These are phyloP conservation scores for Vanessa tameamea DNA, from an alignment of 1,140 invertebrate species.

Conservation along the genomic window DNA sequence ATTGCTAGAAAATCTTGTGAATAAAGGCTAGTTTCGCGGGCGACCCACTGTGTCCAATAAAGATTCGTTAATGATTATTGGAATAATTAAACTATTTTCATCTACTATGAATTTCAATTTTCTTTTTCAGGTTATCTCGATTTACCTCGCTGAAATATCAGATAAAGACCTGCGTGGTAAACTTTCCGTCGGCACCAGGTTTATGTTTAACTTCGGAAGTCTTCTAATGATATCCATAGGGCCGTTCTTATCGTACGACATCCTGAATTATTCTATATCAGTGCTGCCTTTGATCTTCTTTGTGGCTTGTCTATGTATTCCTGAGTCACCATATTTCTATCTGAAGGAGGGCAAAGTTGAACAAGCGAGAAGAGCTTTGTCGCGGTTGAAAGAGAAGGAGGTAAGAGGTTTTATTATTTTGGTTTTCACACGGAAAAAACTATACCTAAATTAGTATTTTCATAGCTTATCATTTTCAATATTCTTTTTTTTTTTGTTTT, in stretches of 20 bases:
- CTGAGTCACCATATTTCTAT: constrained; percentile 89
- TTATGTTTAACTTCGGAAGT: constrained; percentile 84
- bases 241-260: constrained; percentile 73
- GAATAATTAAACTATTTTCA: too few species aligned
- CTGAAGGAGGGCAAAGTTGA: constrained; percentile 80
- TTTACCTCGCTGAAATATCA: constrained; percentile 86
- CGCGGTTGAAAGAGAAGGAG: constrained; percentile 59
- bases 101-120: neutral
- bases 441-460: too few species aligned
- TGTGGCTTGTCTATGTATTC: constrained; percentile 84
- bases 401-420: constrained; percentile 39
- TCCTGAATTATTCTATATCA: constrained; percentile 73
- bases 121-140: constrained; percentile 75
- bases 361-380: constrained; percentile 67
- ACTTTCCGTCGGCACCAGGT: constrained; percentile 83
- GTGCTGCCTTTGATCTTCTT: constrained; percentile 80
- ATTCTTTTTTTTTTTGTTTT: too few species aligned
- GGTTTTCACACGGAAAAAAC: neutral
- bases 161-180: constrained; percentile 84
- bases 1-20: too few species aligned
- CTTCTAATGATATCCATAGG: constrained; percentile 81
- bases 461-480: too few species aligned
- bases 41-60: too few species aligned
- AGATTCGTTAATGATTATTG: too few species aligned
- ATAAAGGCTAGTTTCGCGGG: too few species aligned